Evolutionary conservation across 2,113 vertebrate genomes (phyloP).

Genomic region (Lampris incognitus): DNA sequence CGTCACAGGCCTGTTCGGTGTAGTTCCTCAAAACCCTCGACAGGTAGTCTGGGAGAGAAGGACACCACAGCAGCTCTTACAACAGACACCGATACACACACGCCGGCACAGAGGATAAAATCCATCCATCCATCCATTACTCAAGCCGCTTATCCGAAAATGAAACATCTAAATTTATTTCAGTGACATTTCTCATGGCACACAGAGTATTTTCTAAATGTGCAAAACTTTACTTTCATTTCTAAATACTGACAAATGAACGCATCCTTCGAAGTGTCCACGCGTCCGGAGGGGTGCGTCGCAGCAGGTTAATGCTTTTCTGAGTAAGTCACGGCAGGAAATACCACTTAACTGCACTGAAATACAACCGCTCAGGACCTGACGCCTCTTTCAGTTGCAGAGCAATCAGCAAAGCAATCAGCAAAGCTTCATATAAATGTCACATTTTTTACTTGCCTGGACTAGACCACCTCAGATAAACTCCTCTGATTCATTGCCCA

Average conservation of each 20-base stretch:
- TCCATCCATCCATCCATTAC: no score
- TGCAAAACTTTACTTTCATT: no score
- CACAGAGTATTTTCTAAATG: no score
- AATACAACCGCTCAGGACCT: slow-evolving; percentile 1
- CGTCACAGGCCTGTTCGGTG: slow-evolving; percentile 89
- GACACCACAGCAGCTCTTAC: slow-evolving; percentile 9
- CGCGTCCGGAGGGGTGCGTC: background rate
- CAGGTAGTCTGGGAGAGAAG: slow-evolving; percentile 83
- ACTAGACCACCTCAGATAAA: background rate
- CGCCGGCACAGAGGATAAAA: no score
- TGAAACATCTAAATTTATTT: background rate
- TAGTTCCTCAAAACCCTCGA: slow-evolving; percentile 89
- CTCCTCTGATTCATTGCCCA: background rate
- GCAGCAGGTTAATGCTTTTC: background rate
- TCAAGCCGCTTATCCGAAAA: background rate
- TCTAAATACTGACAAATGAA: background rate
- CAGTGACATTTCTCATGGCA: background rate
- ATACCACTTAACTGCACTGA: background rate
- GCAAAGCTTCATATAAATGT: background rate
- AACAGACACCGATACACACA: background rate
- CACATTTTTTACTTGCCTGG: slow-evolving; percentile 3
- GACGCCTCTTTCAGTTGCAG: background rate
- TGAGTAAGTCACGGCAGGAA: background rate
- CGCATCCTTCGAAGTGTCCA: no score
- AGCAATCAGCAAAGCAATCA: background rate